phyloP scores from a whole-genome alignment of 1,140 invertebrate species.

The Pentalonia nigronervosa region DNA sequence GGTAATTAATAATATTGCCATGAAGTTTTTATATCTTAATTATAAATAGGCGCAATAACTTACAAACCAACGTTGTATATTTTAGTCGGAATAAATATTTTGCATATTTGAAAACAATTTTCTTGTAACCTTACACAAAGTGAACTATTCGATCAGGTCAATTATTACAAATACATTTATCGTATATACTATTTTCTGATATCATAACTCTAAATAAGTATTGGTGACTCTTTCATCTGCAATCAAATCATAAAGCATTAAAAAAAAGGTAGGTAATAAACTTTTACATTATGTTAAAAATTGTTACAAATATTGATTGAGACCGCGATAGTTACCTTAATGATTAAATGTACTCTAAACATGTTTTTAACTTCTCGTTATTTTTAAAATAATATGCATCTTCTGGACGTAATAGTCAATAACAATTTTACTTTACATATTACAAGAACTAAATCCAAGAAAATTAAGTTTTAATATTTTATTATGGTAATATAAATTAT shows the following conservation, averaged over 20 bases:
- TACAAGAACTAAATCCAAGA: too few relatives aligned
- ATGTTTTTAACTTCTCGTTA: too few relatives aligned
- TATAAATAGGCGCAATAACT: slow-evolving; percentile 36
- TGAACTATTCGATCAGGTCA: background rate
- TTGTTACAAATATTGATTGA: too few relatives aligned
- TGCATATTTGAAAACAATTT: slow-evolving; percentile 22
- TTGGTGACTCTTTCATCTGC: background rate
- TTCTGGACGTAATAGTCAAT: too few relatives aligned
- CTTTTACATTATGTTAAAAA: background rate
- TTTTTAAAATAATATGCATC: too few relatives aligned
- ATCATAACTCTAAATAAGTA: background rate
- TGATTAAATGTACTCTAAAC: too few relatives aligned
- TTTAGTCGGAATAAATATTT: background rate
- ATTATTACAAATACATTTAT: background rate
- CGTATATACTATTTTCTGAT: background rate
- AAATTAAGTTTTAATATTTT: too few relatives aligned
- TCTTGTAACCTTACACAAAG: background rate
- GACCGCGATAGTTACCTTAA: too few relatives aligned
- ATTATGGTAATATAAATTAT: too few relatives aligned
- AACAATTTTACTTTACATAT: too few relatives aligned
- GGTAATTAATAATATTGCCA: slow-evolving; percentile 53
- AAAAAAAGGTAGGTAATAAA: background rate
- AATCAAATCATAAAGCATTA: background rate
- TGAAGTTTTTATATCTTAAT: slow-evolving; percentile 58
- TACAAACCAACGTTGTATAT: background rate